Evolutionary conservation across 2,113 vertebrate genomes (phyloP).

Genomic region (Cynocephalus volans): DNA sequence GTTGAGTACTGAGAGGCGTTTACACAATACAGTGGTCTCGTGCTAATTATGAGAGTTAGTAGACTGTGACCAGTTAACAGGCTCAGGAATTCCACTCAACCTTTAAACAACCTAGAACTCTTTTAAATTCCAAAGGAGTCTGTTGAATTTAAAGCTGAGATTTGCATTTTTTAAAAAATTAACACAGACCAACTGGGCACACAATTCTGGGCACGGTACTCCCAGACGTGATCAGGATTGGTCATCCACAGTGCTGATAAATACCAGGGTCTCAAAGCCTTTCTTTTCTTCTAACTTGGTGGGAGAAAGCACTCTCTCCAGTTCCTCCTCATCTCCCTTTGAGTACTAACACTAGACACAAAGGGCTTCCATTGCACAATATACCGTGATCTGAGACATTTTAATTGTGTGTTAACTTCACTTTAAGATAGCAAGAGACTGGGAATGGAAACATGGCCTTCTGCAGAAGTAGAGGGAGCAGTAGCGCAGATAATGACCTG

Average conservation of each 20-base stretch:
- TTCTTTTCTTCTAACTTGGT: neutral
- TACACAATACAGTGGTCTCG: neutral
- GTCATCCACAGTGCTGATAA: fast-evolving
- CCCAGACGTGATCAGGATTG: neutral
- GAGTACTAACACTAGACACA: neutral
- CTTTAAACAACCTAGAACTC: slow-evolving; percentile 68
- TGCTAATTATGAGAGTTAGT: slow-evolving; percentile 64
- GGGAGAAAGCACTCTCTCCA: neutral
- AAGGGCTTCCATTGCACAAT: neutral
- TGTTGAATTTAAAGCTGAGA: slow-evolving; percentile 11
- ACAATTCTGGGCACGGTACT: neutral
- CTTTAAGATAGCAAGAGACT: neutral
- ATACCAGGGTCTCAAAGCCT: neutral
- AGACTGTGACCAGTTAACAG: slow-evolving; percentile 74
- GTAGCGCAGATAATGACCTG: fast-evolving
- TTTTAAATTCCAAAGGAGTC: slow-evolving; percentile 52
- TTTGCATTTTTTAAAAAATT: slow-evolving; percentile 54
- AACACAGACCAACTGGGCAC: neutral
- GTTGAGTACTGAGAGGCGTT: neutral
- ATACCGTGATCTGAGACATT: too few species aligned
- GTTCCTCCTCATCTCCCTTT: neutral
- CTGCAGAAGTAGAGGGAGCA: fast-evolving
- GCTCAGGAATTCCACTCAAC: slow-evolving; percentile 73
- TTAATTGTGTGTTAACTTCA: neutral
- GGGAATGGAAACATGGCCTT: too few species aligned